Base-by-base conservation (phyloP, 2,113 vertebrate genomes). In the Alethe castanea region DNA sequence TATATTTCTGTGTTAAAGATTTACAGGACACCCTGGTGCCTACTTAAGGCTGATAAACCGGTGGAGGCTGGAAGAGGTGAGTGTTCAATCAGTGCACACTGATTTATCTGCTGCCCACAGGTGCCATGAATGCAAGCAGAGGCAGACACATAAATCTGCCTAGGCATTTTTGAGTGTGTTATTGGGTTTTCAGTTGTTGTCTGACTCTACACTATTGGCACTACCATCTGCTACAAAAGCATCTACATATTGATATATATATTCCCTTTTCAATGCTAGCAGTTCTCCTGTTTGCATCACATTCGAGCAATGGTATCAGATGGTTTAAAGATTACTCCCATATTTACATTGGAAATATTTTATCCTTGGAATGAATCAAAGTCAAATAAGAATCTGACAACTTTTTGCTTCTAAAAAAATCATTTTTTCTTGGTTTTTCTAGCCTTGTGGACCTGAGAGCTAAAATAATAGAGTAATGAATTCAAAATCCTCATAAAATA, bases 11-110 rank as follows among this genome's bases (percentile, higher is more conserved):
- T 96, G 90, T 97, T 97, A 79, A 98, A 99, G 99, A 97, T 99
- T 99, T 96, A 99, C 99, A 88, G 99, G 99, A 95, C 98, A 99
- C 93, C 99, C 99, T 82, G 99, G 99, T 97, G 98, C 98, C 93
- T 99, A 99, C 97, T 97, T 99, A 95, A 98, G 99, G 95, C 98
- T 99, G 97, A 98, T 99, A 98, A 99, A 99, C 97, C 98, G 98
- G 94, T 99, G 99, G 99, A 99, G 99, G 94, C 97, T 99, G 93
- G 99, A 99, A 97, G 99, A 99, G 98, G 99, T 99, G 90, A 98
- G 98, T 98, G 91, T 47, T 81, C 3, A 1, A 52, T 79, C 57
- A 14, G 31, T 45, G 28, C 64, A 22, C 5, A 0, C 33, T 26
- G 64, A 52, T 82, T 65, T 66, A 59, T 54, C 59, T 82, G 45